Base-by-base conservation (phyloP, 1,140 invertebrate genomes). In the Cotesia typhae region DNA sequence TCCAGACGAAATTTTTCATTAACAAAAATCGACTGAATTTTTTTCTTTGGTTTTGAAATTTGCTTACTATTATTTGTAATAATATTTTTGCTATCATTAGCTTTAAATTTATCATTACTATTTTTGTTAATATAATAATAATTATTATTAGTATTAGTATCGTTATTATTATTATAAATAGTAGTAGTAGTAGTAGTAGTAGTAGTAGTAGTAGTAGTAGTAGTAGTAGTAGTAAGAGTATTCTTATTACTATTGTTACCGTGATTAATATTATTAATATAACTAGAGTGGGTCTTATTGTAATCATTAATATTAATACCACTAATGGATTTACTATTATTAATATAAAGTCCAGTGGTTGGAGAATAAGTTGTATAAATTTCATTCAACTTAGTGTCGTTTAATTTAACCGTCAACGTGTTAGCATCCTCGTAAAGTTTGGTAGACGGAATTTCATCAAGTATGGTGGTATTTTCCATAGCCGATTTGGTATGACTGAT, bases 11-110 rank as follows among this genome's bases (percentile, higher is more conserved):
- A 9, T 12, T 20, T 55, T 35, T 67, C 20, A 55, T 36, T 53
- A 52, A 37, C 60, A 7, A 63, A 5, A 63, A 37, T 38, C 9
- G 59, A 4, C 20, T 28, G 59, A 17, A 12, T 14, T 20, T 67
- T 67, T 36, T 67, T 67, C 12, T 36, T 53, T 36, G 36, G 20
- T 53, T 67, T 55, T 0, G n/a, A 10, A 28, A 67, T 67, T 20
- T 67, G 66, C 14, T 35, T 67, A 7, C 14, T 2, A 55, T 67
- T 53, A 41, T 67, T 20, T 12, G 5, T 67, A 4, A 7, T 36
- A 14, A 5, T 6, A 10, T 65, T 37, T 36, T 41, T 63, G 10
- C 28, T 63, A 10, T 20, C n/a, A 14, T 20, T 57, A 17, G 12
- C n/a, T 57, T 20, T 57, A 57, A 12, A 57, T n/a, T 20, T 57